Conservation (phyloP, 2,113 vertebrate species). For the Tiliqua scincoides region DNA sequence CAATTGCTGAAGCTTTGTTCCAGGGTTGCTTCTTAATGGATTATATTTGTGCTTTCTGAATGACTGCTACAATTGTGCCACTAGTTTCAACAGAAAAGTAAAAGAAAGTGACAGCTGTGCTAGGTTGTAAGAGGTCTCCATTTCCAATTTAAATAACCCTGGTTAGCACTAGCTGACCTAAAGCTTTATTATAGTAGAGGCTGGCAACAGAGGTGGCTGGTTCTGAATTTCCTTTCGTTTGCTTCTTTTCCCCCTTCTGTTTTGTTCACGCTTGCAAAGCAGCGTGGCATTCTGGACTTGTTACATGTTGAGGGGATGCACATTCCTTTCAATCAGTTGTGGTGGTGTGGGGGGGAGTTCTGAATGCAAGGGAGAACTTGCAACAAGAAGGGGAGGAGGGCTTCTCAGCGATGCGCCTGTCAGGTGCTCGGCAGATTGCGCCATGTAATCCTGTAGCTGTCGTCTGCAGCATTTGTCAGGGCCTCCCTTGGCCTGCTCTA, state of each 20-base stretch:
- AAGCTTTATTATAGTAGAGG: neutral
- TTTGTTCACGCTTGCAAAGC: accelerated
- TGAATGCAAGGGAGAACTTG: accelerated
- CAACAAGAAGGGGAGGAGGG: neutral
- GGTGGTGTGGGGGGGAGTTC: neutral
- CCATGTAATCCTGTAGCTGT: conserved; percentile 49
- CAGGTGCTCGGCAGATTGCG: conserved; percentile 38
- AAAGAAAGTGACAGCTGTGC: neutral
- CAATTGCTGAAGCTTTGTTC: accelerated
- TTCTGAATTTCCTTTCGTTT: conserved; percentile 3
- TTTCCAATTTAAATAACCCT: conserved; percentile 48
- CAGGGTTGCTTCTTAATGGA: neutral
- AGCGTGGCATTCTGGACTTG: accelerated
- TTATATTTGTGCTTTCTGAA: neutral
- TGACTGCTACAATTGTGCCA: neutral
- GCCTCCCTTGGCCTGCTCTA: neutral
- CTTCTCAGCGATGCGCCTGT: neutral
- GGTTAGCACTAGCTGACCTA: conserved; percentile 33
- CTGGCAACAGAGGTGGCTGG: neutral
- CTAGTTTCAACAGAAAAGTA: accelerated
- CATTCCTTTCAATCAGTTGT: neutral
- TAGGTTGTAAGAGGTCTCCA: neutral
- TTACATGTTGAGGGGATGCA: accelerated
- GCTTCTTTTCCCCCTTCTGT: neutral
- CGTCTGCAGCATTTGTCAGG: conserved; percentile 28